Evolutionary conservation across 2,797 vertebrate genomes (phyloP).

Genomic region (Silurus lanzhouensis): DNA sequence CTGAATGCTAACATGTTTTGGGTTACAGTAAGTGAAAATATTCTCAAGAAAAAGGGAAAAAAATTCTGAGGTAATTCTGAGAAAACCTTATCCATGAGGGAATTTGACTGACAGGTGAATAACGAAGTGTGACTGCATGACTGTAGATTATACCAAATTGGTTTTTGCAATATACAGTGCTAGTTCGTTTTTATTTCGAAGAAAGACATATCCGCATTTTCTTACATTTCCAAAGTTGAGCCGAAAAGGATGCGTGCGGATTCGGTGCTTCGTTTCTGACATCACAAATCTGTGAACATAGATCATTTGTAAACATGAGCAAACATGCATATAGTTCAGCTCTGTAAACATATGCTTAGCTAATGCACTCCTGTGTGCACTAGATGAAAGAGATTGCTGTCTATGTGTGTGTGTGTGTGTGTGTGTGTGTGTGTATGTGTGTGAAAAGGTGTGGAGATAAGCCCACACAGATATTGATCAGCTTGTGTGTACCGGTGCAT

Average conservation of each 20-base stretch:
- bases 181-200: neutral
- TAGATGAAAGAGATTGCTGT: constrained; percentile 15
- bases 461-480: constrained; percentile 28
- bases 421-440: neutral
- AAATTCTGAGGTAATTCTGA: neutral
- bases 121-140: neutral
- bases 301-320: constrained; percentile 37
- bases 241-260: constrained; percentile 11
- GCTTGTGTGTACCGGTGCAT: constrained; percentile 47
- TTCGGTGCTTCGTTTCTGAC: constrained; percentile 16
- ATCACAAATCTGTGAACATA: constrained; percentile 2
- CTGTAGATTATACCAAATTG: neutral
- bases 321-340: neutral
- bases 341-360: constrained; percentile 34
- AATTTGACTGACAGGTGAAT: neutral
- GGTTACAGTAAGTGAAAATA: neutral
- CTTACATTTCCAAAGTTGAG: constrained; percentile 16
- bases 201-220: too few relatives aligned
- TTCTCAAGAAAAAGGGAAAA: neutral
- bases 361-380: constrained; percentile 36
- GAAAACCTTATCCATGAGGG: neutral
- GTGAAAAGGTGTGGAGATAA: constrained; percentile 25
- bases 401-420: neutral
- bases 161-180: neutral
- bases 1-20: neutral